Evolutionary conservation across 1,140 invertebrate species (phyloP).

Genomic region (Lucilia sericata): DNA sequence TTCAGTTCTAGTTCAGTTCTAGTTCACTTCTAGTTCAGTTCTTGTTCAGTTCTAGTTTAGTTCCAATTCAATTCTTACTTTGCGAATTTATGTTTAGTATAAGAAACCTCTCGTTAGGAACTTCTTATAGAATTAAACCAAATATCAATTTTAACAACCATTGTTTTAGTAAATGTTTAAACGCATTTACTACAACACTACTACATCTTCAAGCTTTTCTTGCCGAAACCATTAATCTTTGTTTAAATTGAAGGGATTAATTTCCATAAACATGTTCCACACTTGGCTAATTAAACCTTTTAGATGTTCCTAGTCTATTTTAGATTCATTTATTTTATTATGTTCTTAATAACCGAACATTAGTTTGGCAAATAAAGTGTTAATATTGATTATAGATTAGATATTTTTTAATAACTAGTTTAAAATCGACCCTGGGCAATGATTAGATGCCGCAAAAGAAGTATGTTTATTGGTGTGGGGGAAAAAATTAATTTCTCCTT

Average conservation of each 20-base stretch:
- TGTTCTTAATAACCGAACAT: not conserved
- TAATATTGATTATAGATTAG: slow-evolving; percentile 29
- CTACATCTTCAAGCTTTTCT: too few species aligned
- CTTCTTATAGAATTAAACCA: too few species aligned
- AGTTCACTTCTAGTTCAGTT: too few species aligned
- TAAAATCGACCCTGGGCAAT: not conserved
- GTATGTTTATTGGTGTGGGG: not conserved
- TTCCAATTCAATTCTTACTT: too few species aligned
- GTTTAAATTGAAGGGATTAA: not conserved
- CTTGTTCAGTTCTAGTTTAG: too few species aligned
- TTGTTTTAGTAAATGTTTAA: too few species aligned
- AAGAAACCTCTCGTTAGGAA: too few species aligned
- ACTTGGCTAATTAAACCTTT: not conserved
- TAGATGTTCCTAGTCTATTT: not conserved
- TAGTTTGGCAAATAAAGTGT: slow-evolving; percentile 1
- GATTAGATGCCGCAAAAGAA: not conserved
- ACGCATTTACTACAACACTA: too few species aligned
- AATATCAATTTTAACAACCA: too few species aligned
- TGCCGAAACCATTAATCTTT: not conserved
- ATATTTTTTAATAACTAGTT: slow-evolving; percentile 13
- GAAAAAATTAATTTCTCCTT: not conserved
- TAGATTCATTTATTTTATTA: not conserved
- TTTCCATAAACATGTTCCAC: not conserved
- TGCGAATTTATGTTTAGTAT: too few species aligned
- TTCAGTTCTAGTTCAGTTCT: too few species aligned